Evolutionary conservation across 2,888 invertebrate genomes (phyloP).

Genomic region (Liposcelis brunnea): DNA sequence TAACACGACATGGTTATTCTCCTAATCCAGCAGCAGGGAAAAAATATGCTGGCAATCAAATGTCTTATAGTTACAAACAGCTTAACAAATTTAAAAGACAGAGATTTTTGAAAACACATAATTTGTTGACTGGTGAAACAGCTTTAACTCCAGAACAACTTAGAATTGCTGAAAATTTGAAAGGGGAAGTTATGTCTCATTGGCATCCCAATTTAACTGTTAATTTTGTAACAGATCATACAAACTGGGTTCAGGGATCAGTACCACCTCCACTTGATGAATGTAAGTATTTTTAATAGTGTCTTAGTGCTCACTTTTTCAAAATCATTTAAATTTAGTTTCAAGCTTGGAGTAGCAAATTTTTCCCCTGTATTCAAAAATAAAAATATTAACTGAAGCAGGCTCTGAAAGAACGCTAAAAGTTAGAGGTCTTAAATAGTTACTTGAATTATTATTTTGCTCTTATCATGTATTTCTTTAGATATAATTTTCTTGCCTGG

Average conservation of each 20-base stretch:
- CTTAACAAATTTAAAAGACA: constrained; percentile 85
- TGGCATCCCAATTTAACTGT: constrained; percentile 99
- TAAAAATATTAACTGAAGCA: too few species aligned
- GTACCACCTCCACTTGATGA: constrained; percentile 88
- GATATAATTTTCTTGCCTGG: constrained; percentile 75
- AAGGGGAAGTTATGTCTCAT: constrained; percentile 84
- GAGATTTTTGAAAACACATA: constrained; percentile 72
- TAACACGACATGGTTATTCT: constrained; percentile 65
- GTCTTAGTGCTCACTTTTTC: neutral
- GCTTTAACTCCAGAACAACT: constrained; percentile 52
- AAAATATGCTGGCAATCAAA: constrained; percentile 44
- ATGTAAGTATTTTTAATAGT: constrained; percentile 29
- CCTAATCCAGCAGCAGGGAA: constrained; percentile 44
- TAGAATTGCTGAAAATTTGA: constrained; percentile 48
- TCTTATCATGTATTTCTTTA: too few species aligned
- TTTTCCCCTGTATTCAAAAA: constrained; percentile 6
- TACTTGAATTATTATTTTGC: too few species aligned
- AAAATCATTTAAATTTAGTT: constrained; percentile 9
- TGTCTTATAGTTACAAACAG: constrained; percentile 59
- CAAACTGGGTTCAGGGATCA: constrained; percentile 79
- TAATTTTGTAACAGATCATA: constrained; percentile 89
- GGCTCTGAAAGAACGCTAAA: too few species aligned
- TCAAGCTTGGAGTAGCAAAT: constrained; percentile 4
- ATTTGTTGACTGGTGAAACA: constrained; percentile 83
- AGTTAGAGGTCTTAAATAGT: too few species aligned